Evolutionary conservation across 1,140 invertebrate genomes (phyloP).

Genomic region (Venturia canescens): DNA sequence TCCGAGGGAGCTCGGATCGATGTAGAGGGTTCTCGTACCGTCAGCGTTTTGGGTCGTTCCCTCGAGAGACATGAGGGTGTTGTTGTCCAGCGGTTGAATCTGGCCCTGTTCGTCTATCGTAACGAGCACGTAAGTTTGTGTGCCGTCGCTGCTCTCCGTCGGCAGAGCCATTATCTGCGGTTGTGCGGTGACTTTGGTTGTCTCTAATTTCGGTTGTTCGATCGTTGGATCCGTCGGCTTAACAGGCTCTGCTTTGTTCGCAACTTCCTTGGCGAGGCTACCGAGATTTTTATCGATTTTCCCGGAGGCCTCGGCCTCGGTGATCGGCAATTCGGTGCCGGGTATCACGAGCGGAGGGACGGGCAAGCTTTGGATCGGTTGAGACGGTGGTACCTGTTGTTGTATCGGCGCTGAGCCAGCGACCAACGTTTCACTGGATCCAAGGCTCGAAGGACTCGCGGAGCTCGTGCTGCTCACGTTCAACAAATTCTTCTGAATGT

Average conservation of each 20-base stretch:
- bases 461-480: background rate
- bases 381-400: background rate
- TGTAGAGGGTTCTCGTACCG: slow-evolving; percentile 70
- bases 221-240: slow-evolving; percentile 10
- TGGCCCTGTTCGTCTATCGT: slow-evolving; percentile 83
- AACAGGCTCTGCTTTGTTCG: background rate
- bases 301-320: background rate
- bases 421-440: background rate
- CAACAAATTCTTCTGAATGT: slow-evolving; percentile 26
- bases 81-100: slow-evolving; percentile 84
- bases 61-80: slow-evolving; percentile 77
- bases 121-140: slow-evolving; percentile 81
- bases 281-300: background rate
- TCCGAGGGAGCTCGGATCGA: slow-evolving; percentile 69
- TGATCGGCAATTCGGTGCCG: background rate
- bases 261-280: background rate
- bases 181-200: slow-evolving; percentile 73
- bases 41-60: slow-evolving; percentile 70
- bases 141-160: slow-evolving; percentile 81
- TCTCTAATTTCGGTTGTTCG: slow-evolving; percentile 59
- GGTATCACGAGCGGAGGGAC: background rate
- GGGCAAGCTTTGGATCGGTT: background rate
- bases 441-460: background rate
- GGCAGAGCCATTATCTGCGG: slow-evolving; percentile 83
- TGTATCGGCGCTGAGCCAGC: background rate